Evolutionary conservation across 2,797 vertebrate species (phyloP).

Genomic region (Darevskia nairensis): DNA sequence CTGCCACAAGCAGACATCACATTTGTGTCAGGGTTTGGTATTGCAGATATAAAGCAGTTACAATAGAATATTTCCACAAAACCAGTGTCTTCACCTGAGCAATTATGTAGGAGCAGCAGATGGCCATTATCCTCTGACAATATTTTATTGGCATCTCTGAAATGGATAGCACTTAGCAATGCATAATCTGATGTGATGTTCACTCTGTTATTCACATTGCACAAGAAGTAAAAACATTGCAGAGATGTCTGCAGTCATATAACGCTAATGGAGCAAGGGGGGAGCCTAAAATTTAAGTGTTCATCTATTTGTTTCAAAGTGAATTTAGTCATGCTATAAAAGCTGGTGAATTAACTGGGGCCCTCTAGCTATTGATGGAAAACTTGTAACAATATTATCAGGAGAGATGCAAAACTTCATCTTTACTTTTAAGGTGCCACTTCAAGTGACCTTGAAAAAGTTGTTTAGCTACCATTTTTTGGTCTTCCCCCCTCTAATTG

Average conservation of each 20-base stretch:
- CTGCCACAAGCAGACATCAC: conserved; percentile 14
- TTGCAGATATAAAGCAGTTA: conserved; percentile 11
- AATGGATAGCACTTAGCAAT: conserved; percentile 38
- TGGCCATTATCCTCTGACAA: conserved; percentile 36
- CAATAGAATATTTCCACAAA: conserved; percentile 29
- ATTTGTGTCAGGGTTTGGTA: conserved; percentile 17
- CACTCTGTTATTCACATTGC: conserved; percentile 35
- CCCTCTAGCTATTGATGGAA: conserved; percentile 29
- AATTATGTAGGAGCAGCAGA: conserved; percentile 43
- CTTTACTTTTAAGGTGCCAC: not conserved
- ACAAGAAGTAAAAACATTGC: conserved; percentile 27
- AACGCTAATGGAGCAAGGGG: conserved; percentile 17
- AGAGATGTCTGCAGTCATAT: conserved; percentile 4
- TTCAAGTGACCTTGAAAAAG: conserved; percentile 14
- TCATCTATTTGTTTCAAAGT: not conserved
- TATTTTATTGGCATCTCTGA: conserved; percentile 49
- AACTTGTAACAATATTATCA: not conserved
- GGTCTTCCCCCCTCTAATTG: conserved; percentile 2
- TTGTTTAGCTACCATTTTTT: not conserved
- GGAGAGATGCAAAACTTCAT: conserved; percentile 28
- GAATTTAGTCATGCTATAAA: conserved; percentile 36
- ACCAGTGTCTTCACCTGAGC: conserved; percentile 50
- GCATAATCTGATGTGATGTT: conserved; percentile 33
- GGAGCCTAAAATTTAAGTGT: conserved; percentile 6
- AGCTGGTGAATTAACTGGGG: conserved; percentile 33